Base-by-base conservation (phyloP, 2,113 vertebrate genomes). In the Ceyx margarethae region DNA sequence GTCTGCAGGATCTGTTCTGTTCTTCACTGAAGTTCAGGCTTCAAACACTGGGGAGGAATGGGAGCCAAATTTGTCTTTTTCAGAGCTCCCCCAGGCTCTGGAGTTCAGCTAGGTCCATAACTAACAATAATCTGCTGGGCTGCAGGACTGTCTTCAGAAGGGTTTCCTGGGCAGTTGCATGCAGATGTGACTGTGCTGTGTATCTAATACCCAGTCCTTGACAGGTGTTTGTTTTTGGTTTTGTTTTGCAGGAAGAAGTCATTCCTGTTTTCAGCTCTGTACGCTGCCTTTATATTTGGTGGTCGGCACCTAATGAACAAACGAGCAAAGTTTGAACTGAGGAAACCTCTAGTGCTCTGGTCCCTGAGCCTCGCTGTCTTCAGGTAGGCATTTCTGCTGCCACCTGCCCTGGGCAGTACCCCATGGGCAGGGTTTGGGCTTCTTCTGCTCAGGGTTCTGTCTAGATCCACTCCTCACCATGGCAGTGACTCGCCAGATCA, bases 291-390 rank as follows among this genome's bases (percentile, higher is more conserved):
- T 88, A 99, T 99, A 97, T 98, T 99, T 60, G 99, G 99, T 12
- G 99, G 99, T 28, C 98, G 99, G 81, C 99, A 98, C 97, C 96
- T 99, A 87, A 99, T 99, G 99, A 99, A 99, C 96, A 99, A 99
- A 91, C 98, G 99, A 95, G 99, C 99, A 60, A 99, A 99, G 97
- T 99, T 99, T 98, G 99, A 99, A 77, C 93, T 99, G 98, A 98
- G 99, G 97, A 99, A 99, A 96, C 99, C 99, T 0, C 96, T 99
- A 93, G 99, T 99, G 91, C 97, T 99, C n/a, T 99, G 99, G 99
- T 99, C 99, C 8, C 98, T 99, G 96, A 99, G 98, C 26, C 99
- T 99, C 20, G 99, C 99, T 1, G 98, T 98, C 69, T 99, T 99
- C 98, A 99, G 99, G 99, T 99, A 96, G 96, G 95, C 84, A 16